Evolutionary conservation across 2,113 vertebrate species (phyloP), one percentile per base, ranked within the genome.

Genomic region (Agapornis roseicollis): DNA sequence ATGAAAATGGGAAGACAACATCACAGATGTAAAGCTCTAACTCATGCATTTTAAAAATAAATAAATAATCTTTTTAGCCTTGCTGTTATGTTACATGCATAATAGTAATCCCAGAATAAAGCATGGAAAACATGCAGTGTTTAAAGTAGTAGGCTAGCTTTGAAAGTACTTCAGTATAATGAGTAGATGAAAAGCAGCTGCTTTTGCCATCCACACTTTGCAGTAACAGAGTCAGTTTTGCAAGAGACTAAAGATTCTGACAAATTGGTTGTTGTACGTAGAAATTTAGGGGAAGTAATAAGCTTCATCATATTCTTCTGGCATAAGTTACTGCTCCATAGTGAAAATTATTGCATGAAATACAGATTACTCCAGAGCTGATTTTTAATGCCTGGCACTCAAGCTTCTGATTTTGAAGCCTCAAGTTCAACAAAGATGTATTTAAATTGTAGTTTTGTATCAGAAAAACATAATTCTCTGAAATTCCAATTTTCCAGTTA

Each of bases 1-100:
- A 69, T 4, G 1, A 60, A 69, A 80, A 69, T 22, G 55, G 63
- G 12, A 65, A 53, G 24, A 11, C 27, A 39, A 1, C 31, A 10
- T 49, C 82, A 42, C 20, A 82, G 37, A 22, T 79, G 31, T 13
- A 86, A 77, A 89, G 15, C 64, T 77, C 7, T 27, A 50, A 7
- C 18, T 65, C 53, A 11, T 14, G 28, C 35, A 46, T 74, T 27
- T 74, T 18, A 0, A 53, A 76, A 65, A 46, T 58, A n/a, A 56
- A 56, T 56, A 18, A 23, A 53, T n/a, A 33, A 24, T 5, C 4
- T 24, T 61, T 81, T 37, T n/a, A 17, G 39, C 27, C 28, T 69
- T 89, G 14, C 37, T 17, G 29, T 68, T 68, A 23, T 0, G 0
- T 56, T 35, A 14, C 3, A 1, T 29, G 17, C 3, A 5, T 33